Evolutionary conservation across 2,113 vertebrate species (phyloP).

Genomic region (Machaerirhynchus nigripectus): DNA sequence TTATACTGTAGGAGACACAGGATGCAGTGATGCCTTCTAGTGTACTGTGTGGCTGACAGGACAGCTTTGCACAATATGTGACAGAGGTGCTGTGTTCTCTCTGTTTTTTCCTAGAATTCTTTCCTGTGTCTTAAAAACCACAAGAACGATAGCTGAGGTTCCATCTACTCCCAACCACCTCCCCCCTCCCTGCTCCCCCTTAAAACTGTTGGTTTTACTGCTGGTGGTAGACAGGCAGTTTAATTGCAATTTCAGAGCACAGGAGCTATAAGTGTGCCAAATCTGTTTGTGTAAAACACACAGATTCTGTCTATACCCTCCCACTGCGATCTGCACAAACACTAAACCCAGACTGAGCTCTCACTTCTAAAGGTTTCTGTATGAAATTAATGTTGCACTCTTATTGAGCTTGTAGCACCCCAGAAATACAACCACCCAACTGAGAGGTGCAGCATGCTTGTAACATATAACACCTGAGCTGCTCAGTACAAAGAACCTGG

Average conservation of each 20-base stretch:
- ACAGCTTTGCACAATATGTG: neutral
- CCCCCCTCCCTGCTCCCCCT: fast-evolving
- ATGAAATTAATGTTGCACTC: neutral
- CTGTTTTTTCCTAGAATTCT: neutral
- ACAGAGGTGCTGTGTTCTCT: neutral
- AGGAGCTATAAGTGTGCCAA: neutral
- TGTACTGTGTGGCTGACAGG: neutral
- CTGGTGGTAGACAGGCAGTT: neutral
- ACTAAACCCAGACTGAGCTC: neutral
- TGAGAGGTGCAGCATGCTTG: neutral
- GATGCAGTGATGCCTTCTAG: neutral
- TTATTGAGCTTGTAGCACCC: neutral
- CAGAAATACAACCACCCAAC: neutral
- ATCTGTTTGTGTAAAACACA: neutral
- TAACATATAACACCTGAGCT: neutral
- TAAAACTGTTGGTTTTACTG: neutral
- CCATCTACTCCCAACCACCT: neutral
- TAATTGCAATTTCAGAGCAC: neutral
- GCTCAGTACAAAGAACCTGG: neutral
- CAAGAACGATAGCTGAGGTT: neutral
- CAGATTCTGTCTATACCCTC: neutral
- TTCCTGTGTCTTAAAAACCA: neutral
- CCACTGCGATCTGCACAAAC: neutral
- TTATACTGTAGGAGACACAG: neutral
- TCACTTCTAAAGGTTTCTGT: neutral